Base-by-base conservation (phyloP, 2,888 invertebrate genomes). In the Acanthosepion lycidas region DNA sequence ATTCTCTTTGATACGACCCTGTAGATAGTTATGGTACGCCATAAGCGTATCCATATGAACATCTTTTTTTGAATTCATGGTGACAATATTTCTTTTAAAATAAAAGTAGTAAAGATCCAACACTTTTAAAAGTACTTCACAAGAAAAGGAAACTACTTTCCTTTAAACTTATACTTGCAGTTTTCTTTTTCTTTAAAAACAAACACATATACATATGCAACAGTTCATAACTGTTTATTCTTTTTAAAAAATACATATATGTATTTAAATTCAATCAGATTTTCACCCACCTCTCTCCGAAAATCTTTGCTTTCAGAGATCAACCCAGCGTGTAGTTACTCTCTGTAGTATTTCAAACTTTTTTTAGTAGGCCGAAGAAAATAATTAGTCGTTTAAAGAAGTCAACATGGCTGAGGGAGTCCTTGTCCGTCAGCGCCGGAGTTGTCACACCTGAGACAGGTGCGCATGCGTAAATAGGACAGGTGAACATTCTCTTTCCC, bases 41-140 rank as follows among this genome's bases (percentile, higher is more conserved):
- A 96, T 96, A 92, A 97, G 96, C 0, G 97, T 97, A 95, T 96
- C 96, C 94, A 96, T 96, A 94, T 97, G 96, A 94, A 96, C 96
- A 64, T 96, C 96, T 94, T 96, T 96, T 94, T 96, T 95, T 95
- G 95, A 59, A 94, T 93, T 91, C 93, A 93, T 91, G 94, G 78
- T 48, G 95, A 95, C 33, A 20, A 49, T 26, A 49, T 42, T 48
- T 18, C 8, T 20, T 49, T 48, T 92, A 92, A 92, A 92, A 92
- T 26, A 18, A 92, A 48, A 20, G 26, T 18, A 49, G 48, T 12
- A 51, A 42, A 91, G 91, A 18, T 9, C 20, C 20, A 42, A 91
- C 18, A n/a, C 1, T 6, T 91, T n/a, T 3, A 91, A n/a, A 18
- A 91, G 42, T 42, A n/a, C 12, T 91, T 91, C n/a, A n/a, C 42